Evolutionary conservation across 2,113 vertebrate genomes (phyloP).

Genomic region (Pristiophorus japonicus): DNA sequence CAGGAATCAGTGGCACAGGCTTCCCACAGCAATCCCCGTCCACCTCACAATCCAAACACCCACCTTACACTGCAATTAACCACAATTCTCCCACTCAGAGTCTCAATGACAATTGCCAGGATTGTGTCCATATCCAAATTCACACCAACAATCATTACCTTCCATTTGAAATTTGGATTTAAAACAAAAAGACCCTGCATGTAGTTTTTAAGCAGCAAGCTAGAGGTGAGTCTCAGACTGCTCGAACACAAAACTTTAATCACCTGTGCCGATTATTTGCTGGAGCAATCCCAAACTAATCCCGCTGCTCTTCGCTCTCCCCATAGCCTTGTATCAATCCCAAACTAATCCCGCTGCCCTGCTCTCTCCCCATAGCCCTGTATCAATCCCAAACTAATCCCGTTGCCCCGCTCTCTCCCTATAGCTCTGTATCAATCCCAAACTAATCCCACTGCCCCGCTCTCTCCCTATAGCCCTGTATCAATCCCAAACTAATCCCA

Average conservation of each 20-base stretch:
- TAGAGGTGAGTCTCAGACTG: no score
- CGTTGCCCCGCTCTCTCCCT: background rate
- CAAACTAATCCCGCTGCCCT: background rate
- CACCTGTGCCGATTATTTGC: no score
- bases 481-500: background rate
- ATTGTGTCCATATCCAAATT: background rate
- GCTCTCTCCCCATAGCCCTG: background rate
- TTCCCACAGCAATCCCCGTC: background rate
- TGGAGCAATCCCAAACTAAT: background rate
- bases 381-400: background rate
- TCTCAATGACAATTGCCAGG: background rate
- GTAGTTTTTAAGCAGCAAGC: background rate
- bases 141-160: background rate
- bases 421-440: background rate
- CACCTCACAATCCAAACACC: background rate
- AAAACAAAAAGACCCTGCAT: background rate
- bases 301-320: background rate
- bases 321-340: background rate
- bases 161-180: background rate
- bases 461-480: background rate
- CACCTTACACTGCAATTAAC: background rate
- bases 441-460: background rate
- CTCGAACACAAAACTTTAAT: no score
- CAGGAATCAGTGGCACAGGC: background rate
- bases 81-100: background rate